A percentile compares a stretch with the other conserved stretches of the same genome.
These are phyloP conservation scores for Fistularia tabacaria DNA, from an alignment of 2,797 vertebrate genomes.

Conservation along the genomic window DNA sequence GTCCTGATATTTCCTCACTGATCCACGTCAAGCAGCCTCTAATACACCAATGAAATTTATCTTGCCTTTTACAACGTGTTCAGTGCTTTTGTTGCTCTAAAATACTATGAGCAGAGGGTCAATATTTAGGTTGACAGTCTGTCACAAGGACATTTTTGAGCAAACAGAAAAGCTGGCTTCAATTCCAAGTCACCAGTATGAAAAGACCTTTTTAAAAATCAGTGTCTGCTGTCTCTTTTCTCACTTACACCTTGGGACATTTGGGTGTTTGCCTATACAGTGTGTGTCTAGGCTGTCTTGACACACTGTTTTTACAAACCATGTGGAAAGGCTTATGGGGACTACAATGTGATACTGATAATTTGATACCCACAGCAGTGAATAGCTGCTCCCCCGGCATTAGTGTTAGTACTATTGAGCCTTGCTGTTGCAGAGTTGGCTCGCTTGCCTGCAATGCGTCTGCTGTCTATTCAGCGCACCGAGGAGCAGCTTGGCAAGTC, in stretches of 20 bases:
- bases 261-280: slow-evolving; percentile 37
- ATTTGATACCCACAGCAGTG: slow-evolving; percentile 55
- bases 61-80: slow-evolving; percentile 2
- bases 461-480: slow-evolving; percentile 61
- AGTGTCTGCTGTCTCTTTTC: slow-evolving; percentile 3
- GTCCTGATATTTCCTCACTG: slow-evolving; percentile 56
- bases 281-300: slow-evolving; percentile 27
- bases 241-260: slow-evolving; percentile 48
- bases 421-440: slow-evolving; percentile 64
- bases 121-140: slow-evolving; percentile 7
- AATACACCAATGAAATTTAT: slow-evolving; percentile 25
- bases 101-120: slow-evolving; percentile 11
- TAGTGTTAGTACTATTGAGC: slow-evolving; percentile 58
- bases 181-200: slow-evolving; percentile 2
- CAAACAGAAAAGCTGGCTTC: slow-evolving; percentile 19
- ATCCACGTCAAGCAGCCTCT: slow-evolving; percentile 34
- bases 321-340: slow-evolving; percentile 63
- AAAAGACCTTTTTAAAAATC: background rate
- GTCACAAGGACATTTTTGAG: slow-evolving; percentile 15
- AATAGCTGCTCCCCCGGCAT: slow-evolving; percentile 50
- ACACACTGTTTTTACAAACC: slow-evolving; percentile 56
- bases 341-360: slow-evolving; percentile 60
- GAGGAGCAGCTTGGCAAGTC: slow-evolving; percentile 65
- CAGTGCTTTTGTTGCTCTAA: slow-evolving; percentile 19
- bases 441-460: slow-evolving; percentile 65